phyloP scores from a whole-genome alignment of 2,797 vertebrate species.

The Stomatorhinus walkeri region DNA sequence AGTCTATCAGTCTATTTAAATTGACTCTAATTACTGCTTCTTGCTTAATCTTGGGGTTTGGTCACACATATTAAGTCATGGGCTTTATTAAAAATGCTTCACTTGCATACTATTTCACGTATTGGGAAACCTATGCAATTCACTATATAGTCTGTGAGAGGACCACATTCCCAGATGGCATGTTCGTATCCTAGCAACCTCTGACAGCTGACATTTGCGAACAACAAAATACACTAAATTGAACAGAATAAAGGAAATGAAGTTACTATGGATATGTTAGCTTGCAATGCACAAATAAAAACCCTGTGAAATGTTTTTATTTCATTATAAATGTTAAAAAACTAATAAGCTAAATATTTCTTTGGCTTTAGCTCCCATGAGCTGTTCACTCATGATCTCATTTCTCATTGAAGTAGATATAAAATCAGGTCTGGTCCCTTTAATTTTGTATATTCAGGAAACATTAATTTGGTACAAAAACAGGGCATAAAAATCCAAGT shows the following conservation, averaged over 20 bases:
- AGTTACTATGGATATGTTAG: not conserved
- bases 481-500: not conserved
- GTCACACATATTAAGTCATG: not conserved
- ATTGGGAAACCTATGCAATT: not conserved
- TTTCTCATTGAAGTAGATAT: not conserved
- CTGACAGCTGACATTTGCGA: not conserved
- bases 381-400: not conserved
- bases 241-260: not conserved
- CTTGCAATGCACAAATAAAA: not conserved
- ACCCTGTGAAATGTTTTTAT: not conserved
- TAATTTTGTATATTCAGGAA: not conserved
- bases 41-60: not conserved
- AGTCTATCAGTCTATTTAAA: constrained; percentile 9
- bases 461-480: not conserved
- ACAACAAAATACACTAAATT: not conserved
- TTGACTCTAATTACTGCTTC: not conserved
- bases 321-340: not conserved
- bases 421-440: not conserved
- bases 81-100: not conserved
- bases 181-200: not conserved
- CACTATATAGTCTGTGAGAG: not conserved
- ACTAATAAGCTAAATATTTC: not conserved
- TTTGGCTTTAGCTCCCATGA: not conserved
- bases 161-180: not conserved
- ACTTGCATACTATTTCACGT: not conserved